Evolutionary conservation across 2,797 vertebrate species (phyloP).

Genomic region (Myotis vivesi): DNA sequence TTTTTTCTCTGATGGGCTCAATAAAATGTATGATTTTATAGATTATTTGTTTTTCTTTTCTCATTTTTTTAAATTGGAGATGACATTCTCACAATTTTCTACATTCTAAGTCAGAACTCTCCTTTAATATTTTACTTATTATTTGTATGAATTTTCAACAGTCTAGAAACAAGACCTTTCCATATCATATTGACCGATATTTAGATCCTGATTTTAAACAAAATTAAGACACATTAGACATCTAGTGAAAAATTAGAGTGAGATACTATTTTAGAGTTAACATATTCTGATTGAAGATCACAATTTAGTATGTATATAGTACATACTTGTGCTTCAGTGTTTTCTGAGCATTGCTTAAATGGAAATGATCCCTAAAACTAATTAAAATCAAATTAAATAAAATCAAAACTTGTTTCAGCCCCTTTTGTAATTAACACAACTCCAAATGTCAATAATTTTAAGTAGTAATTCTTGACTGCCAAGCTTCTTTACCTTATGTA

Average conservation of each 20-base stretch:
- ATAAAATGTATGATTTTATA: neutral
- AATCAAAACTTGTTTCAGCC: neutral
- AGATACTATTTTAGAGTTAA: neutral
- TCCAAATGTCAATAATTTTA: neutral
- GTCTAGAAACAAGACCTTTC: neutral
- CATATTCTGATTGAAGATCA: neutral
- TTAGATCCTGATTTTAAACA: neutral
- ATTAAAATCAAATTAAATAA: neutral
- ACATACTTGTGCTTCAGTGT: neutral
- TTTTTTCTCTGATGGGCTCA: neutral
- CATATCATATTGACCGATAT: neutral
- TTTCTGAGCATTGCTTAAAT: constrained; percentile 11
- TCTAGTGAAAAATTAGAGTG: neutral
- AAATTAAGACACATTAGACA: neutral
- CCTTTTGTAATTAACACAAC: neutral
- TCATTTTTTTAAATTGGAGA: neutral
- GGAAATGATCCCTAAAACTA: neutral
- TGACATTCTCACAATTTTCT: neutral
- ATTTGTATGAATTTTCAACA: neutral
- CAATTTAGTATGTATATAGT: neutral
- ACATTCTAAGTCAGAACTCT: neutral
- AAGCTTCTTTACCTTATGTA: neutral
- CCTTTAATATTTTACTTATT: neutral
- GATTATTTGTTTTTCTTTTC: neutral
- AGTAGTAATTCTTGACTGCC: neutral